Evolutionary conservation across 2,888 invertebrate species (phyloP).

Genomic region (Caenorhabditis virilis): DNA sequence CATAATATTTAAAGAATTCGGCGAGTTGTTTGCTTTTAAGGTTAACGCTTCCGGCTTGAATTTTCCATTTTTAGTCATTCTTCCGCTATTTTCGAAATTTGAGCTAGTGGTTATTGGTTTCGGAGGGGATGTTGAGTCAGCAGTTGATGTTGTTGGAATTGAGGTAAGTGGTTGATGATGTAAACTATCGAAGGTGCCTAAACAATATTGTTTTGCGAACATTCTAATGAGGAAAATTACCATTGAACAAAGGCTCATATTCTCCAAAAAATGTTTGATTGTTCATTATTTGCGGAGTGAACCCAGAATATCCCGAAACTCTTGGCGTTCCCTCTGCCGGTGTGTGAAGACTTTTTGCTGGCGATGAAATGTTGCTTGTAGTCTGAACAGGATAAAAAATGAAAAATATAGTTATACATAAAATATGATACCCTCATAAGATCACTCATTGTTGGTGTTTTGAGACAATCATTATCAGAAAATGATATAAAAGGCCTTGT

Average conservation of each 20-base stretch:
- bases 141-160: too few species aligned
- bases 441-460: slow-evolving; percentile 58
- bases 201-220: neutral
- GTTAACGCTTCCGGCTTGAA: slow-evolving; percentile 22
- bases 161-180: neutral
- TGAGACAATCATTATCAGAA: slow-evolving; percentile 52
- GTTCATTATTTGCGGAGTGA: slow-evolving; percentile 37
- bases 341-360: too few species aligned
- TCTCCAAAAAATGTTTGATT: slow-evolving; percentile 56
- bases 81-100: slow-evolving; percentile 1
- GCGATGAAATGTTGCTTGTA: slow-evolving; percentile 34
- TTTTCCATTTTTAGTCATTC: neutral
- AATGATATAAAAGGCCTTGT: slow-evolving; percentile 37
- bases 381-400: slow-evolving; percentile 27
- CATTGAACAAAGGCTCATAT: slow-evolving; percentile 41
- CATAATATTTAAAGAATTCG: neutral
- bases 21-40: slow-evolving; percentile 8
- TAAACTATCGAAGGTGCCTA: neutral
- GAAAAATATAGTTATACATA: neutral
- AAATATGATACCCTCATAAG: slow-evolving; percentile 38
- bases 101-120: neutral
- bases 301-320: slow-evolving; percentile 35
- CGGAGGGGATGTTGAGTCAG: neutral
- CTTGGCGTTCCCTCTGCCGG: slow-evolving; percentile 38
- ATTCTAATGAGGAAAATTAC: neutral